phyloP scores from a whole-genome alignment of 1,140 invertebrate species.

The Nasonia vitripennis region DNA sequence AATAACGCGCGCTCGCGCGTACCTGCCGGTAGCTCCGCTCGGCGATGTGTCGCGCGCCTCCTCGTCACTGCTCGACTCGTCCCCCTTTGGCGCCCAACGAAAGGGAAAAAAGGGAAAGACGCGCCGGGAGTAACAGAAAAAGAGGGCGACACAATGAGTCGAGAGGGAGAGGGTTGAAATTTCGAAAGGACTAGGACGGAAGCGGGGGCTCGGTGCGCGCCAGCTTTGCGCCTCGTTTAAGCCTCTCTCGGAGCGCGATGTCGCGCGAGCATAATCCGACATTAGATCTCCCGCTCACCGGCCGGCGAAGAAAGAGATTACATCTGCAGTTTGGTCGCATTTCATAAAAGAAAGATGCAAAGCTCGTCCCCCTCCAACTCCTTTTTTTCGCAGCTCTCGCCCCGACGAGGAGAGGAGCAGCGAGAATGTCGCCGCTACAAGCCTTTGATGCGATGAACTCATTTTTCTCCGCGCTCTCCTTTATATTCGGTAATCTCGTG shows the following conservation, averaged over 20 bases:
- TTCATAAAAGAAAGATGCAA: slow-evolving; percentile 51
- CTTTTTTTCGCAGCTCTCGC: background rate
- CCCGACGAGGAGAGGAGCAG: background rate
- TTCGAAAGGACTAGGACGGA: slow-evolving; percentile 40
- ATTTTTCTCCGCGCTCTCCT: slow-evolving; percentile 37
- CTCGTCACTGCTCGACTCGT: background rate
- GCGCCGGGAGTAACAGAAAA: background rate
- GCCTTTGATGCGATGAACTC: slow-evolving; percentile 51
- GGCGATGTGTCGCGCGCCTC: slow-evolving; percentile 16
- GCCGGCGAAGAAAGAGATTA: slow-evolving; percentile 47
- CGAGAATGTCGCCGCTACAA: slow-evolving; percentile 18
- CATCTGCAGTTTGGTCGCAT: slow-evolving; percentile 53
- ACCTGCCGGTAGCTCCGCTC: background rate
- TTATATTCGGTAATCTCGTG: slow-evolving; percentile 50
- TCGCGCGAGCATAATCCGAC: slow-evolving; percentile 43
- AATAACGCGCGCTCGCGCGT: background rate
- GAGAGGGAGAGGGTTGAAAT: slow-evolving; percentile 47
- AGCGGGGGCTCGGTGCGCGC: background rate
- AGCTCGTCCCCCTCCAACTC: background rate
- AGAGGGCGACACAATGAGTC: slow-evolving; percentile 6
- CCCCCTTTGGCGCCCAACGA: slow-evolving; percentile 29
- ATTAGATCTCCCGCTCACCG: slow-evolving; percentile 46
- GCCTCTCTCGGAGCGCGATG: slow-evolving; percentile 22
- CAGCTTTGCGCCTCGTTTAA: slow-evolving; percentile 37
- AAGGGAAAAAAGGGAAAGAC: slow-evolving; percentile 37